A percentile compares a stretch with the other conserved stretches of the same genome.
Conservation (phyloP, 2,888 invertebrate species). For the Andrena trimmerana region DNA sequence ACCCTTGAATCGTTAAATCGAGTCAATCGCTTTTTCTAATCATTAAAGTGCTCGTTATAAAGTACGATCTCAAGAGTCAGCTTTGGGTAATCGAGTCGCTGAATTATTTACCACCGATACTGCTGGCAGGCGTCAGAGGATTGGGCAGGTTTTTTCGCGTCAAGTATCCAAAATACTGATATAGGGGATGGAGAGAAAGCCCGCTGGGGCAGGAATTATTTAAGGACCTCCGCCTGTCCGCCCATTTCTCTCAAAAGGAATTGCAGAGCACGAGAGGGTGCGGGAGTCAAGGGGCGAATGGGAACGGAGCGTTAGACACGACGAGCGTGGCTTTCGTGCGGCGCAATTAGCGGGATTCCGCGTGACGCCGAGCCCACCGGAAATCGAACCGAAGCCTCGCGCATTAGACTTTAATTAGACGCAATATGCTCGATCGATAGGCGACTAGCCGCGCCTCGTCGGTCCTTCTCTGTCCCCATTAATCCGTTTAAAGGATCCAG, state of each 20-base stretch:
- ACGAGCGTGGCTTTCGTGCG: slow-evolving; percentile 45
- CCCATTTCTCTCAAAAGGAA: slow-evolving; percentile 27
- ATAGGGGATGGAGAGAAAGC: too few species aligned
- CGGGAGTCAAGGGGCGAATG: not conserved
- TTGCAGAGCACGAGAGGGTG: slow-evolving; percentile 9
- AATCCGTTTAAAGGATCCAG: slow-evolving; percentile 52
- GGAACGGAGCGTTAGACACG: not conserved
- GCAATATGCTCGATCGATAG: slow-evolving; percentile 62
- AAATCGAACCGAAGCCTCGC: slow-evolving; percentile 65
- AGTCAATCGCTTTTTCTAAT: too few species aligned
- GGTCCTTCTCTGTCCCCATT: slow-evolving; percentile 24
- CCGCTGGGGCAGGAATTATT: not conserved
- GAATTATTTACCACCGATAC: too few species aligned
- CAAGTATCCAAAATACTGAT: too few species aligned
- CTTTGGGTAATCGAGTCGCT: too few species aligned
- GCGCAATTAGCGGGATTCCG: slow-evolving; percentile 64
- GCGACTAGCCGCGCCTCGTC: slow-evolving; percentile 6
- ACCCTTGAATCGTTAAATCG: too few species aligned
- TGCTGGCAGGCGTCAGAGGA: too few species aligned
- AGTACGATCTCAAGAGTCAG: too few species aligned
- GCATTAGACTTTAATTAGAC: slow-evolving; percentile 68
- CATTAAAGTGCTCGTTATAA: too few species aligned
- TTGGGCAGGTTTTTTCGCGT: too few species aligned
- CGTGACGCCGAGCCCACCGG: slow-evolving; percentile 57
- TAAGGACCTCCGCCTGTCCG: not conserved